These are phyloP conservation scores for Byasa hedistus DNA, from an alignment of 2,888 invertebrate species.

Conservation along the genomic window DNA sequence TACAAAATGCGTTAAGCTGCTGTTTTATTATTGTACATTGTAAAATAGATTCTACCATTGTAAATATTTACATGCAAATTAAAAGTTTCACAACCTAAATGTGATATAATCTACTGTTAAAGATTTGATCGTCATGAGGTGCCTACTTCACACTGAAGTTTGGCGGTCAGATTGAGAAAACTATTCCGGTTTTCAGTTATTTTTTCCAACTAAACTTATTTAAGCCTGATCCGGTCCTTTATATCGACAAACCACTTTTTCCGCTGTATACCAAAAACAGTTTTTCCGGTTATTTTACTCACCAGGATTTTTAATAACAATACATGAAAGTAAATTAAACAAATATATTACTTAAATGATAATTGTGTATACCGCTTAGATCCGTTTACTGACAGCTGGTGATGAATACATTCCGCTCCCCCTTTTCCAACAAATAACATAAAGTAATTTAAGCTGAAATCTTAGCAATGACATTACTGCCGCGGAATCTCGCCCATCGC, in stretches of 20 bases:
- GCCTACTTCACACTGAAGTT: too few species aligned
- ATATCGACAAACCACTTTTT: too few species aligned
- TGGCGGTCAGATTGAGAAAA: too few species aligned
- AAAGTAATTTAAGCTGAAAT: slow-evolving; percentile 72
- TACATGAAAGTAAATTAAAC: background rate
- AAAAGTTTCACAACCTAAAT: background rate
- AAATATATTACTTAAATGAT: background rate
- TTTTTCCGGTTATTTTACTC: too few species aligned
- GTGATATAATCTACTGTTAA: too few species aligned
- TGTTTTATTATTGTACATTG: background rate
- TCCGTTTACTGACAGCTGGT: slow-evolving; percentile 30
- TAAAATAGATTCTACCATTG: background rate
- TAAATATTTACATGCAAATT: background rate
- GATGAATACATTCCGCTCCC: slow-evolving; percentile 58
- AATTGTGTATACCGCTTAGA: background rate
- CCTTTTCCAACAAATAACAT: slow-evolving; percentile 61
- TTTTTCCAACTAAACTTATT: too few species aligned
- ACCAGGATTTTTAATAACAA: too few species aligned
- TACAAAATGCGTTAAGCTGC: slow-evolving; percentile 28
- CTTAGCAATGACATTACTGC: slow-evolving; percentile 70
- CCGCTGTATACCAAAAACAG: too few species aligned
- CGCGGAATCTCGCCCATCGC: slow-evolving; percentile 60
- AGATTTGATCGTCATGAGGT: too few species aligned
- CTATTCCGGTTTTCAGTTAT: too few species aligned
- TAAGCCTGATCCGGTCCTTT: too few species aligned